Conservation (phyloP, 2,888 invertebrate genomes). For the Archips crataeganus region DNA sequence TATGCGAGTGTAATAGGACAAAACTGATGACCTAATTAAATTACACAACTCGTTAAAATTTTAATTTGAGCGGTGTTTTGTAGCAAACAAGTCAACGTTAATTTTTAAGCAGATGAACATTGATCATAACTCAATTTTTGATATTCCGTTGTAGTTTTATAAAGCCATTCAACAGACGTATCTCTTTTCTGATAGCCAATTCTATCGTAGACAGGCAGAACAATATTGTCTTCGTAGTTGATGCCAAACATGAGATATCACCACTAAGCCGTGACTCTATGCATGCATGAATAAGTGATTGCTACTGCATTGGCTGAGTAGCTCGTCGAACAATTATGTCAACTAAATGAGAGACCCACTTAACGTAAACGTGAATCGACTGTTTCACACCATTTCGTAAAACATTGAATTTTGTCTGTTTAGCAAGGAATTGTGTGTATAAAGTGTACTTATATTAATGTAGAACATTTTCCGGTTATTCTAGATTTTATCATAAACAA, state of each 20-base stretch:
- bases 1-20: no score
- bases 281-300: constrained; percentile 34
- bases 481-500: background rate
- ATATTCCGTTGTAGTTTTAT: background rate
- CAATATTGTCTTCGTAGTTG: constrained; percentile 6
- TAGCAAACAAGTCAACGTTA: no score
- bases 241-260: constrained; percentile 5
- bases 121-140: background rate
- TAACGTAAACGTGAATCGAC: background rate
- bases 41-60: no score
- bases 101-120: no score
- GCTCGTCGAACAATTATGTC: constrained; percentile 22
- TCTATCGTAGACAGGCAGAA: constrained; percentile 3
- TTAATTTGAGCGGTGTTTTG: no score
- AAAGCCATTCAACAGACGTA: background rate
- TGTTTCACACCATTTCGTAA: background rate
- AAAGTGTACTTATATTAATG: background rate
- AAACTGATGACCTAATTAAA: no score
- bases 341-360: constrained; percentile 29
- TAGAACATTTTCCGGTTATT: background rate
- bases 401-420: background rate
- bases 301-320: constrained; percentile 2
- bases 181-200: constrained; percentile 17
- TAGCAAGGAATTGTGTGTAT: background rate
- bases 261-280: background rate